Evolutionary conservation across 2,888 invertebrate species (phyloP), one percentile per base, ranked within the genome.

Genomic region (Agonum fuliginosum): DNA sequence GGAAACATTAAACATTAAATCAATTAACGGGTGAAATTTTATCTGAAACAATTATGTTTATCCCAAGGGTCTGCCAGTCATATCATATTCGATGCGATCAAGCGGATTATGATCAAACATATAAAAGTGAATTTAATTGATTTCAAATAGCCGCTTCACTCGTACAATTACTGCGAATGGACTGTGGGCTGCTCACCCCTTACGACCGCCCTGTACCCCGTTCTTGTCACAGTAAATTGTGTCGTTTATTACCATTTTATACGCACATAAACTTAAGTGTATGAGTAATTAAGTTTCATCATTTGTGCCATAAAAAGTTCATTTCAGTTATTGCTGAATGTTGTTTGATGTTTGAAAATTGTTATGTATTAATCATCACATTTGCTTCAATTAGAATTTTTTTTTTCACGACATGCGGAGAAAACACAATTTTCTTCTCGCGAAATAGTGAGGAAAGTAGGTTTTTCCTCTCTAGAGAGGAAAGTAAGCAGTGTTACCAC

Each of bases 191-290:
- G 17, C 10, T 34, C 30, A n/a, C n/a, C n/a, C n/a, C n/a, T n/a
- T n/a, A n/a, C 30, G 14, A 6, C 10, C 34, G 12, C 58, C 24
- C 73, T 22, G 30, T 41, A 37, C 8, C 0, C 20, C 22, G 19
- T 19, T 14, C 20, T 62, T 54, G 27, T 12, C 17, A 20, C 41
- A 73, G 73, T 58, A 73, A 73, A 73, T 73, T 58, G 58, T 41
- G 24, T 6, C 17, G 58, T 73, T 73, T 73, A 73, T 43, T 37
- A 58, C 41, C 58, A 58, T 58, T 58, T 73, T 58, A 73, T 58
- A 54, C 34, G 51, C 41, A 58, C 73, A 58, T 73, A 73, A 73
- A 73, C 37, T 73, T 73, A 73, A 73, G 58, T 58, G 73, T 58
- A 41, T 73, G 41, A 51, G 73, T 41, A 73, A 73, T 73, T 62